Percentiles rank a stretch among this genome's conserved stretches.
Conservation (phyloP, 2,888 invertebrate genomes). For the Miltochrista miniata region DNA sequence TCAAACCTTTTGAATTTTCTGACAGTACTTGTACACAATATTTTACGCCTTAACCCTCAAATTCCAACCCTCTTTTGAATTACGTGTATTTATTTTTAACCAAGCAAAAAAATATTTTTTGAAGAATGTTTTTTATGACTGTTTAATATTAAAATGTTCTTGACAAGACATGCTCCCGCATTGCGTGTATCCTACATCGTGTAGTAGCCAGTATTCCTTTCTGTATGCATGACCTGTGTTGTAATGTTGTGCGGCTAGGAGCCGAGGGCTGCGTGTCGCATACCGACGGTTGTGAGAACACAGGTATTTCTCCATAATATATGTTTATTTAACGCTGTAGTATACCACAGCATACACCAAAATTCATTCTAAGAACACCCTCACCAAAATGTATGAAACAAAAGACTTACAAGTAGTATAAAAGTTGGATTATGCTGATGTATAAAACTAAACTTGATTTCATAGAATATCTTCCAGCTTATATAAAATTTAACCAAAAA, state of each 20-base stretch:
- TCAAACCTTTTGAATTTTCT: too few relatives aligned
- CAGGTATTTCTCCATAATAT: constrained; percentile 86
- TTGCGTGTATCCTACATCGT: constrained; percentile 36
- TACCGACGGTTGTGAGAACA: constrained; percentile 96
- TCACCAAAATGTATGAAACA: too few relatives aligned
- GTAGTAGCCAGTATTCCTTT: constrained; percentile 58
- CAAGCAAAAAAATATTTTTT: too few relatives aligned
- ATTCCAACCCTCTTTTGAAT: neutral
- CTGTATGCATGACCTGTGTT: constrained; percentile 84
- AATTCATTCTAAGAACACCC: too few relatives aligned
- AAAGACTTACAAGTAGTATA: too few relatives aligned
- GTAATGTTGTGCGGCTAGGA: constrained; percentile 88
- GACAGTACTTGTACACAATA: neutral
- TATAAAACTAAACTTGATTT: neutral
- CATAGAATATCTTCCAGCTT: neutral
- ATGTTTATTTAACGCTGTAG: constrained; percentile 2
- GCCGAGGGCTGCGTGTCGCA: constrained; percentile 96
- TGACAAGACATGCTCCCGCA: constrained; percentile 51
- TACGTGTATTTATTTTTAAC: too few relatives aligned
- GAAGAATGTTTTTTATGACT: neutral
- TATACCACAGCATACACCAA: neutral
- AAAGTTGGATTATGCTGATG: neutral
- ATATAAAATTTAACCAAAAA: neutral
- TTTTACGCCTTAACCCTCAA: neutral
- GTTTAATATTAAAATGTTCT: constrained; percentile 6